These are phyloP conservation scores for Holothuria scabra DNA, from an alignment of 53 echinoderm and acorn worm genomes.

Conservation along the genomic window DNA sequence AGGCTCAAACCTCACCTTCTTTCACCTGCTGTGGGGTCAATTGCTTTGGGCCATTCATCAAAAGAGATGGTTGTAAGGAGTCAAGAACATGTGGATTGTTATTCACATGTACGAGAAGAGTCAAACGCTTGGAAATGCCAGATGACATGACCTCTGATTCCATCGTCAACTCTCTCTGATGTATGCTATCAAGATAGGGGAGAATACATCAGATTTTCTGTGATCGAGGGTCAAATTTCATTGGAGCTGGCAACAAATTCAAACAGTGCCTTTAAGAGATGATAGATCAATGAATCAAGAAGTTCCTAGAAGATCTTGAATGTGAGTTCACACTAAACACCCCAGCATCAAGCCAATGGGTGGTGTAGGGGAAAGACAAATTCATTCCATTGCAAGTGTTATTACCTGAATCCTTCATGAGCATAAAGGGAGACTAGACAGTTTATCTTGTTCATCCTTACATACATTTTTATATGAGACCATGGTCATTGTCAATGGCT, in stretches of 20 bases:
- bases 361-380: conserved; percentile 70
- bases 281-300: conserved; percentile 33
- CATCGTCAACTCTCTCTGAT: conserved; percentile 45
- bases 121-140: conserved; percentile 41
- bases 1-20: conserved; percentile 39
- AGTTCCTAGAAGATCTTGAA: conserved; percentile 47
- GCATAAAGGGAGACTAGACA: not conserved
- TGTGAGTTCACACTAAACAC: conserved; percentile 60
- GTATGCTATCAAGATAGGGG: conserved; percentile 51
- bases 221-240: conserved; percentile 62
- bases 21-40: conserved; percentile 42
- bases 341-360: conserved; percentile 60
- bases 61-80: conserved; percentile 50
- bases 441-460: conserved; percentile 12
- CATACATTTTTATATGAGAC: conserved; percentile 1
- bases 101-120: conserved; percentile 49
- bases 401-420: conserved; percentile 5
- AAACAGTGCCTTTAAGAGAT: conserved; percentile 37
- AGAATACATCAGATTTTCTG: conserved; percentile 49
- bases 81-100: conserved; percentile 36
- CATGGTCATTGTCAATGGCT: conserved; percentile 22
- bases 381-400: conserved; percentile 52
- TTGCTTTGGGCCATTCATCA: conserved; percentile 50
- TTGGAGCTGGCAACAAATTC: conserved; percentile 54
- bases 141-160: conserved; percentile 23